A percentile compares a stretch with the other conserved stretches of the same genome.
Evolutionary conservation across 2,113 vertebrate genomes (phyloP).

Genomic region (Hassar affinis): DNA sequence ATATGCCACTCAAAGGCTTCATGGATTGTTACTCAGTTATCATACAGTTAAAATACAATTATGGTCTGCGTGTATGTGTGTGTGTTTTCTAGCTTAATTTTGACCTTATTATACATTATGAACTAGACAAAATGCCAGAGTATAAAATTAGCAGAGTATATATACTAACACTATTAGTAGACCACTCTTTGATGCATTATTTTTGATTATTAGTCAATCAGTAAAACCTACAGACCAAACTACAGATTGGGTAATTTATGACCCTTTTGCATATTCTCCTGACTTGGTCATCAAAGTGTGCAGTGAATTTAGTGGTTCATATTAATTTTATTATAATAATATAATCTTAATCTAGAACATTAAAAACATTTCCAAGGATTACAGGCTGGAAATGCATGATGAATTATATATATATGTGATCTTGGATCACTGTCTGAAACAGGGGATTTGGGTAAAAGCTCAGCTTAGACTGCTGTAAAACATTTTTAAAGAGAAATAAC

Average conservation of each 20-base stretch:
- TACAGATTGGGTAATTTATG: not conserved
- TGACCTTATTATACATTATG: too few relatives aligned
- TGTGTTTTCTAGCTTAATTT: too few relatives aligned
- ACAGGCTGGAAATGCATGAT: conserved; percentile 36
- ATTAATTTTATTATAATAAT: conserved; percentile 48
- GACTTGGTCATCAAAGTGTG: conserved; percentile 28
- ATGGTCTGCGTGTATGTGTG: too few relatives aligned
- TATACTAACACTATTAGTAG: not conserved
- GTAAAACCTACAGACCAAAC: conserved; percentile 41
- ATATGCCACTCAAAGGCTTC: too few relatives aligned
- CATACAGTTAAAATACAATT: too few relatives aligned
- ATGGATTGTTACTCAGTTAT: too few relatives aligned
- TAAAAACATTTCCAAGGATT: conserved; percentile 38
- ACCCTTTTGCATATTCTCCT: conserved; percentile 2
- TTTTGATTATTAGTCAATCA: conserved; percentile 44
- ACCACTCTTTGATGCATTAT: not conserved
- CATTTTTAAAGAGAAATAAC: not conserved
- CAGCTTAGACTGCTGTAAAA: not conserved
- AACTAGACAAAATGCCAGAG: too few relatives aligned
- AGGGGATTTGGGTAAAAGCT: not conserved
- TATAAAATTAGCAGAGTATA: too few relatives aligned
- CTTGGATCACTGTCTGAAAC: not conserved
- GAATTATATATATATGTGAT: not conserved
- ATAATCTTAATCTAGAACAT: conserved; percentile 44
- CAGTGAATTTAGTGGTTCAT: conserved; percentile 42